Base-by-base conservation (phyloP, 2,113 vertebrate genomes). In the Clarias magur region DNA sequence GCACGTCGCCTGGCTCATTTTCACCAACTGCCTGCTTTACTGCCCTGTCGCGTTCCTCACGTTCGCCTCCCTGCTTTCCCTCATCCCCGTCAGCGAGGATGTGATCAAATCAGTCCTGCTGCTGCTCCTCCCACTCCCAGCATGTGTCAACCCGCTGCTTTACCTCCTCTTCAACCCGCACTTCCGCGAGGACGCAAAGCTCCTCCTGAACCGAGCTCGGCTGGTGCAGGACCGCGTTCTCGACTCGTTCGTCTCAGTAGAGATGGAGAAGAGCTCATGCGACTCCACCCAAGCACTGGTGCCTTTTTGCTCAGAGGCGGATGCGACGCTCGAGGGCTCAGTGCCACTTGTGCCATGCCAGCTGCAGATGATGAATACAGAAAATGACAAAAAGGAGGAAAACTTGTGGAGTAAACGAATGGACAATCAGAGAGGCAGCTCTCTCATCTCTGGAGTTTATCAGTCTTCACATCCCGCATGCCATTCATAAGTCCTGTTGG, bases 1-100 rank as follows among this genome's bases (percentile, higher is more conserved):
- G 92, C 98, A 99, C 1, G 96, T 99, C 84, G 97, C 97, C 90
- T 97, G 97, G 97, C 95, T 99, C 87, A 97, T 99, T 93, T 97
- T 99, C 84, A 96, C 96, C 60, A 97, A 99, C 53, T 97, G 97
- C 80, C 95, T 99, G 48, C 97, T 99, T 23, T 97, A 97, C 90
- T 96, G 97, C 67, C 98, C 98, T 0, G 97, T 99, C 89, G 98
- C 97, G 89, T 98, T 99, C 93, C 96, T 98, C 81, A 97, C 96
- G 83, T 96, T 99, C 89, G 97, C 96, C 89, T 98, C 97, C 62
- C 95, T 96, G 68, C 96, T 99, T 87, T 95, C 96, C 89, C 96
- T 98, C 88, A 95, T 98, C 78, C 95, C 96, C 0, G 93, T 99
- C 82, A 96, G 96, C 0, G 97, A 98, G 0, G 97, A 99, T 88